A percentile compares a stretch with the other conserved stretches of the same genome.
Evolutionary conservation across 2,113 vertebrate species (phyloP).

Genomic region (Callipepla californica): DNA sequence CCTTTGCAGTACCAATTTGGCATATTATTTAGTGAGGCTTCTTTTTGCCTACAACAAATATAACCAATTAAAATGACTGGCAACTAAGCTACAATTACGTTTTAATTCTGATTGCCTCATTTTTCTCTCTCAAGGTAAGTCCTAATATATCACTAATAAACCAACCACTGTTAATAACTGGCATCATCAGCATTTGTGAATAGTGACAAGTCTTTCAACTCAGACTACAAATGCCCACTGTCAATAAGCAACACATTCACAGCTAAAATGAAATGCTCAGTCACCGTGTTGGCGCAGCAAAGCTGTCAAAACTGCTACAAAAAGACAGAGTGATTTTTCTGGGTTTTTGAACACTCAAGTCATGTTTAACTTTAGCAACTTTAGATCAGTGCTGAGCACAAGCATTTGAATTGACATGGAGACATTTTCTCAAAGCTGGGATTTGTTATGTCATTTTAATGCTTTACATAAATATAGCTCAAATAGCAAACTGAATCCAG

Average conservation of each 20-base stretch:
- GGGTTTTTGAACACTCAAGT: background rate
- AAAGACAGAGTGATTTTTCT: background rate
- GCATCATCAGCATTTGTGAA: background rate
- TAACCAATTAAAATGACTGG: background rate
- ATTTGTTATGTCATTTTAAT: background rate
- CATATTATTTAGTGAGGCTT: background rate
- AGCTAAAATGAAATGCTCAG: background rate
- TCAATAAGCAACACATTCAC: background rate
- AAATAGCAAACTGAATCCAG: background rate
- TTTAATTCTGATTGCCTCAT: background rate
- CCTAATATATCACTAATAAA: background rate
- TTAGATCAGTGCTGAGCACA: background rate
- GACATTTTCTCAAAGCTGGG: background rate
- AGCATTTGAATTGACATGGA: background rate
- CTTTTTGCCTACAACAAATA: background rate
- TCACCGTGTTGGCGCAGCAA: accelerated
- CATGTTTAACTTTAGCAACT: background rate
- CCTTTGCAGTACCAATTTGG: background rate
- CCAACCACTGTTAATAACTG: background rate
- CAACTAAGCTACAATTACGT: background rate
- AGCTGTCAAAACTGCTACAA: background rate
- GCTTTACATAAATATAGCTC: background rate
- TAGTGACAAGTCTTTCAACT: background rate
- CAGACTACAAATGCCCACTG: background rate
- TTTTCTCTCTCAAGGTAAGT: background rate